Base-by-base conservation (phyloP, 2,797 vertebrate species). In the Sternotherus odoratus region DNA sequence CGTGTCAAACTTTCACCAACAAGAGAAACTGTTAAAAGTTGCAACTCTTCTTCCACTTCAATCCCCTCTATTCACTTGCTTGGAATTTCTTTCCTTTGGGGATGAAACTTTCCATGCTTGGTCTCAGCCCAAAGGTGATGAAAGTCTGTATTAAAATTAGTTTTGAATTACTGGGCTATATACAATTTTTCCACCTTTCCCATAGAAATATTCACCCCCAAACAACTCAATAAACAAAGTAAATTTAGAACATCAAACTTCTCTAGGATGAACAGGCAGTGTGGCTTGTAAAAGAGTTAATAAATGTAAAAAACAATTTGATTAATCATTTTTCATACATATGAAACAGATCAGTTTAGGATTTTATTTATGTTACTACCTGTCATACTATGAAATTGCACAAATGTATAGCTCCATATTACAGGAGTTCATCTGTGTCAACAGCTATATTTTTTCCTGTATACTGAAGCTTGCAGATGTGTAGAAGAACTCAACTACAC, bases 241-340 rank as follows among this genome's bases (percentile, higher is more conserved):
- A 16, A 48, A 79, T 30, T 60, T 3, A 86, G 88, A 77, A 17
- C 39, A 13, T 8, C 83, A 6, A 3, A 4, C 43, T 54, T 63
- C 57, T 79, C 91, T 19, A 24, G 86, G 46, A 90, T 51, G 88
- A 12, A 7, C 80, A 33, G 4, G 2, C 11, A 30, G 1, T 43
- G 88, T 0, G 92, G 92, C 11, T 63, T 17, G 86, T 79, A 82
- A 79, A 28, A 56, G 72, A 92, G 93, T 78, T 54, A 84, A 81
- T 80, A 53, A 54, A 77, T 53, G 80, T 94, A 96, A 0, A 50
- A 50, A 96, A 87, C 57, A 48, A 49, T 7, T 81, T 1, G 72
- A 89, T 87, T 39, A 91, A 92, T 81, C 8, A 81, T 19, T 75
- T 80, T 95, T 87, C 82, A 72, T 86, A 85, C 69, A 75, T 89